phyloP scores from a whole-genome alignment of 2,797 vertebrate species.

The Lagorchestes hirsutus region DNA sequence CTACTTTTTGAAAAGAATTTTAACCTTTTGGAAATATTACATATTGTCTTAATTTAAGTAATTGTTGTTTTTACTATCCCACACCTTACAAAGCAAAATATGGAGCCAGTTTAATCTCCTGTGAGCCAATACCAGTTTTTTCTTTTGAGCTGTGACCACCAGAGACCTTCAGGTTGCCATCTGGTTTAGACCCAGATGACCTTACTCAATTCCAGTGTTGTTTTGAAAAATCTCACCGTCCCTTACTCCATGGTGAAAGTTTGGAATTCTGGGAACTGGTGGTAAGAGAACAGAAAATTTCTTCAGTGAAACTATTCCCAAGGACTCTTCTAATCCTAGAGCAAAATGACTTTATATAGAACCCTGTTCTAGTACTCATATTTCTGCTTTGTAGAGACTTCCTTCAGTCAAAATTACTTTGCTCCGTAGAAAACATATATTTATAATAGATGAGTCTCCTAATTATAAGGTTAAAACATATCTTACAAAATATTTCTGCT shows the following conservation, averaged over 20 bases:
- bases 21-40: not conserved
- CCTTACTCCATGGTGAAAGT: not conserved
- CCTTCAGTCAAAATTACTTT: slow-evolving; percentile 30
- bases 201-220: not conserved
- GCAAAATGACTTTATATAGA: slow-evolving; percentile 25
- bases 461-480: slow-evolving; percentile 16
- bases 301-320: slow-evolving; percentile 21
- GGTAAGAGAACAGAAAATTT: not conserved
- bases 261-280: not conserved
- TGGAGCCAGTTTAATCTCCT: not conserved
- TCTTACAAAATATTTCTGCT: slow-evolving; percentile 41
- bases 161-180: not conserved
- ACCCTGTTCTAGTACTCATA: not conserved
- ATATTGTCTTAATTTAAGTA: not conserved
- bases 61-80: not conserved
- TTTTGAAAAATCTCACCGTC: not conserved
- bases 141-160: not conserved
- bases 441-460: slow-evolving; percentile 40
- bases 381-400: not conserved
- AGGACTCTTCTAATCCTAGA: slow-evolving; percentile 32
- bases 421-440: slow-evolving; percentile 7
- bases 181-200: not conserved
- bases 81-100: not conserved
- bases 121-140: not conserved
- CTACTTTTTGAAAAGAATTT: slow-evolving; percentile 52